phyloP scores from a whole-genome alignment of 2,888 invertebrate genomes.

The Archips xylosteana region DNA sequence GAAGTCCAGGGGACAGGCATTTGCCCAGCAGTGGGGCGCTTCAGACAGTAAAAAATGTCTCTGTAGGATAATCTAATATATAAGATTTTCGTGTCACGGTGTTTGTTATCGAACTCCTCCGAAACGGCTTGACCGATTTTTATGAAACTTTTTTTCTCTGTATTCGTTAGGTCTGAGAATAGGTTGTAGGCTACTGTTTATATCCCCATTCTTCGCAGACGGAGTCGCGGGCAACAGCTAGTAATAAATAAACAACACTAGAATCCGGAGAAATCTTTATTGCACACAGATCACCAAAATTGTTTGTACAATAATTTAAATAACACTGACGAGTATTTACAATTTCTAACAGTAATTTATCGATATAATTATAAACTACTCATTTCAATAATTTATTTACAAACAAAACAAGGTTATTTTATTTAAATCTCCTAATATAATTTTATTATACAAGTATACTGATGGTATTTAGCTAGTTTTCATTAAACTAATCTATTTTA shows the following conservation, averaged over 20 bases:
- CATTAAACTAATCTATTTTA: constrained; percentile 14
- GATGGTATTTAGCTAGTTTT: constrained; percentile 31
- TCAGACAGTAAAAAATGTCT: too few relatives aligned
- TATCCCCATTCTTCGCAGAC: too few relatives aligned
- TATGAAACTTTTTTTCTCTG: too few relatives aligned
- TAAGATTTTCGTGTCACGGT: too few relatives aligned
- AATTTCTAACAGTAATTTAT: constrained; percentile 64
- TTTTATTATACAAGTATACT: constrained; percentile 53
- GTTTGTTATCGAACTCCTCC: too few relatives aligned
- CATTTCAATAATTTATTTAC: constrained; percentile 64
- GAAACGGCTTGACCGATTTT: too few relatives aligned
- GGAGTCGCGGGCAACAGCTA: too few relatives aligned
- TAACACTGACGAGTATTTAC: constrained; percentile 82
- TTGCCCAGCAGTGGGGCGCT: too few relatives aligned
- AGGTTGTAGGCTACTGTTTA: too few relatives aligned
- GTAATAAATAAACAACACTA: constrained; percentile 48
- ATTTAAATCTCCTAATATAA: constrained; percentile 52
- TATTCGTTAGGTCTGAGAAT: too few relatives aligned
- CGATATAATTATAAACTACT: constrained; percentile 51
- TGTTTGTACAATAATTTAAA: constrained; percentile 78
- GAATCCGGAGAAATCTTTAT: constrained; percentile 79
- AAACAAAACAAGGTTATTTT: constrained; percentile 60
- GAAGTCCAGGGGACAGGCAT: too few relatives aligned
- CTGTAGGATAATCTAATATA: too few relatives aligned
- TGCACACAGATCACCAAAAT: constrained; percentile 83